Conservation (phyloP, 37 sponge, comb jelly and placozoan genomes). For the Halichondria panicea region DNA sequence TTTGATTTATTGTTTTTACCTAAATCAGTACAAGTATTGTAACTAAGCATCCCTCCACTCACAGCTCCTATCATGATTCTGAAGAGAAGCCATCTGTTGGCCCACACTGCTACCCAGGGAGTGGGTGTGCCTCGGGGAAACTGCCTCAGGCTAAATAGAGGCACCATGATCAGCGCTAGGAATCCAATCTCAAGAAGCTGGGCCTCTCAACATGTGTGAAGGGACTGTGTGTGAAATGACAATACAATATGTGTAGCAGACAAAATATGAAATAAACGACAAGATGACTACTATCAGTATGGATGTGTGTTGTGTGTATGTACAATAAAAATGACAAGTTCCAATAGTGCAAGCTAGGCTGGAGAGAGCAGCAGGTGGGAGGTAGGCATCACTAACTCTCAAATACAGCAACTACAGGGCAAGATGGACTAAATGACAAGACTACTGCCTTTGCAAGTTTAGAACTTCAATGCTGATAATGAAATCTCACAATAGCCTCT, state of each 20-base stretch:
- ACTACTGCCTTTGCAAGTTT: no score
- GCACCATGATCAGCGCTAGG: constrained; percentile 85
- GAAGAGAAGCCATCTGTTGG: constrained; percentile 88
- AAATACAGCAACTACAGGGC: not conserved
- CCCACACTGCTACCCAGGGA: constrained; percentile 65
- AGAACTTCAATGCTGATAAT: no score
- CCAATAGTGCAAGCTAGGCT: not conserved
- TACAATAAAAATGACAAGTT: not conserved
- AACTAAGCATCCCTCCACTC: no score
- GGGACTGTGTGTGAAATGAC: no score
- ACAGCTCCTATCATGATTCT: constrained; percentile 94
- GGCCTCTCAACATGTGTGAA: constrained; percentile 95
- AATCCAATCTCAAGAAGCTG: constrained; percentile 95
- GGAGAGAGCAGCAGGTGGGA: not conserved
- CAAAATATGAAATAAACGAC: not conserved
- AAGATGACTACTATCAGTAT: not conserved
- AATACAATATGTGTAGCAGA: no score
- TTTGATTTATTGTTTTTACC: no score
- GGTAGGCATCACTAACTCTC: not conserved
- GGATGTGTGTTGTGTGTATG: constrained; percentile 3
- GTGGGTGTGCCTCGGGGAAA: constrained; percentile 76
- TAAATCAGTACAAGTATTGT: no score
- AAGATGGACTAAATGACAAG: no score
- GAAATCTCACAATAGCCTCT: no score
- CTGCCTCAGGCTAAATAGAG: constrained; percentile 62